Base-by-base conservation (phyloP, 2,113 vertebrate species). In the Perognathus longimembris region DNA sequence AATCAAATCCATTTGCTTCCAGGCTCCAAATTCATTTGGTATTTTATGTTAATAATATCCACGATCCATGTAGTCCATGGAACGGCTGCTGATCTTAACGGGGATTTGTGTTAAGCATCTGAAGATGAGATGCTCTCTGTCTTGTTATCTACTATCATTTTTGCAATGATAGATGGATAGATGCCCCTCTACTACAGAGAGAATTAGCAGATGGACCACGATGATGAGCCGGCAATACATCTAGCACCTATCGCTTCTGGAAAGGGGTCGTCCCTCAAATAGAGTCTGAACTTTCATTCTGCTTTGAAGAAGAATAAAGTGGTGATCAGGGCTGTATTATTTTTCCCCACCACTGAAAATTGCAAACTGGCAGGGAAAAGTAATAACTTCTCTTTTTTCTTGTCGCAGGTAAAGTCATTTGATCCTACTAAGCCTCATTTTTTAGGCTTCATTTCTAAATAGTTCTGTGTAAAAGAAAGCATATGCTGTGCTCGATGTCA, bases 131-230 rank as follows among this genome's bases (percentile, higher is more conserved):
- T 7, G 24, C 30, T 66, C 85, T 78, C 50, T 21, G 36, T 73
- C 92, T 92, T 95, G 57, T 92, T 94, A 95, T 95, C 92, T 76
- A 80, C 90, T 88, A 84, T 82, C 74, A 8, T 95, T 84, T 94
- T 74, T 85, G 90, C 87, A 92, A 54, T 83, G 85, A 89, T 94
- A 96, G 45, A 45, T 8, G n/a, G n/a, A n/a, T n/a, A n/a, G 92
- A 93, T 90, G 95, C 88, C 90, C 38, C 69, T 71, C 79, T 64
- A 11, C 74, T 63, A 78, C 54, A 90, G 70, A 87, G 59, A 89
- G 92, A 95, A 79, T 96, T 73, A 95, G 85, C 96, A 95, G 94
- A 95, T 93, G 90, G 96, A 93, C 82, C 88, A 88, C 36, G n/a
- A 91, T 54, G 89, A 93, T 11, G n/a, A 71, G 70, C 78, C 95